Evolutionary conservation across 2,113 vertebrate genomes (phyloP).

Genomic region (Oophaga pumilio): DNA sequence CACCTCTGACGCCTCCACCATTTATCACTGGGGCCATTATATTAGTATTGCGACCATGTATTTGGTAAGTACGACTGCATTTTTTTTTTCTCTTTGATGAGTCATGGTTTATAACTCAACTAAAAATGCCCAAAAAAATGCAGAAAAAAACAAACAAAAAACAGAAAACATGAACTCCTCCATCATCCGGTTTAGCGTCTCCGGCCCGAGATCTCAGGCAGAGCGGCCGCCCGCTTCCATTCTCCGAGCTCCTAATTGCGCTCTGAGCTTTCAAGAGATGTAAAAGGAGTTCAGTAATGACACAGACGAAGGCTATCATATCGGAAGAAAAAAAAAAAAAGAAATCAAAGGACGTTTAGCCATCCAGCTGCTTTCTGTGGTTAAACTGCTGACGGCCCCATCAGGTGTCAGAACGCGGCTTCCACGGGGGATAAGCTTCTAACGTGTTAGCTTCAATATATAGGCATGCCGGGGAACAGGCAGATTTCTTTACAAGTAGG

Average conservation of each 20-base stretch:
- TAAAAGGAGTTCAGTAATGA: slow-evolving; percentile 38
- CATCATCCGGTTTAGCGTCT: background rate
- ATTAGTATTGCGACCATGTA: too few relatives aligned
- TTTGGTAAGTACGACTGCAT: too few relatives aligned
- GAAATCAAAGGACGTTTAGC: slow-evolving; percentile 48
- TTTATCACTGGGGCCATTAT: too few relatives aligned
- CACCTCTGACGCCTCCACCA: too few relatives aligned
- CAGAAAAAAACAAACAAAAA: background rate
- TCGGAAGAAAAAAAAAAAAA: background rate
- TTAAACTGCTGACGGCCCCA: slow-evolving; percentile 31
- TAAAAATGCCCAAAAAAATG: background rate
- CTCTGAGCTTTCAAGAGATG: slow-evolving; percentile 35
- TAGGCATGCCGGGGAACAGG: slow-evolving; percentile 41
- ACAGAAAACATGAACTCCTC: background rate
- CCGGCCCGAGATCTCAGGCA: too few relatives aligned
- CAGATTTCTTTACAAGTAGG: slow-evolving; percentile 39
- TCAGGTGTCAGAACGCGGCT: slow-evolving; percentile 12
- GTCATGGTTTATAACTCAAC: background rate
- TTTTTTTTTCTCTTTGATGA: too few relatives aligned
- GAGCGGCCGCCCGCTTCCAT: background rate
- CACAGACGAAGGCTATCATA: slow-evolving; percentile 46
- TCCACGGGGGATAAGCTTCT: slow-evolving; percentile 33
- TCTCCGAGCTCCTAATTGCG: slow-evolving; percentile 12
- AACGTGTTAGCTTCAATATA: slow-evolving; percentile 45
- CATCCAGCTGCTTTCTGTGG: slow-evolving; percentile 45